Conservation (phyloP, 2,113 vertebrate genomes). For the Euleptes europaea region DNA sequence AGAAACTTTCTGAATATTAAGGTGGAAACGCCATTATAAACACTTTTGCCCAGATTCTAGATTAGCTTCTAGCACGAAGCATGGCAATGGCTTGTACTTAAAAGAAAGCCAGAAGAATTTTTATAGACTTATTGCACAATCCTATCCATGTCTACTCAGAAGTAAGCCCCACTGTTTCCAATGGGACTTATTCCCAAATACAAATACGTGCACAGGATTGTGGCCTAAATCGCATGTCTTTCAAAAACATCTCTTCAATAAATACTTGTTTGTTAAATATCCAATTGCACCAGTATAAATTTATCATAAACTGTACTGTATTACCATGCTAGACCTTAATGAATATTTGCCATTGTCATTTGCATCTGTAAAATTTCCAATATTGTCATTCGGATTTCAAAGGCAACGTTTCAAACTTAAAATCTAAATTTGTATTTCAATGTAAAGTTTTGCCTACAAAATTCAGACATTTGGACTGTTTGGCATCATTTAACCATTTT, state of each 20-base stretch:
- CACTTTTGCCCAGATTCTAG: not conserved
- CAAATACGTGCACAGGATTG: too few species aligned
- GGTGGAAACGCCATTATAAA: not conserved
- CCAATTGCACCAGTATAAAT: not conserved
- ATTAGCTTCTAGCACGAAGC: not conserved
- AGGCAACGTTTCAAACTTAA: not conserved
- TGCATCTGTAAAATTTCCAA: not conserved
- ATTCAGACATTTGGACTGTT: not conserved
- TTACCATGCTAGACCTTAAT: not conserved
- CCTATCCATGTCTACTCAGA: too few species aligned
- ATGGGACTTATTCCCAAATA: too few species aligned
- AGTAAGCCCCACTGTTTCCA: too few species aligned
- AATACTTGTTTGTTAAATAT: not conserved
- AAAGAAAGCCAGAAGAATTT: not conserved
- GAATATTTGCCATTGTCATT: not conserved
- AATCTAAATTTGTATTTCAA: not conserved
- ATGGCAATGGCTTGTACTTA: not conserved
- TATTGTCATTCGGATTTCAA: not conserved
- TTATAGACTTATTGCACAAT: not conserved
- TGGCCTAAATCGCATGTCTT: not conserved
- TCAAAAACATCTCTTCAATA: not conserved
- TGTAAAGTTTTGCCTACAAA: not conserved
- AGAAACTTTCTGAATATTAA: not conserved
- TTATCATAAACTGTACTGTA: not conserved
- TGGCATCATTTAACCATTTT: not conserved